These are phyloP conservation scores for Bufo bufo DNA, from an alignment of 2,113 vertebrate genomes.

Conservation along the genomic window DNA sequence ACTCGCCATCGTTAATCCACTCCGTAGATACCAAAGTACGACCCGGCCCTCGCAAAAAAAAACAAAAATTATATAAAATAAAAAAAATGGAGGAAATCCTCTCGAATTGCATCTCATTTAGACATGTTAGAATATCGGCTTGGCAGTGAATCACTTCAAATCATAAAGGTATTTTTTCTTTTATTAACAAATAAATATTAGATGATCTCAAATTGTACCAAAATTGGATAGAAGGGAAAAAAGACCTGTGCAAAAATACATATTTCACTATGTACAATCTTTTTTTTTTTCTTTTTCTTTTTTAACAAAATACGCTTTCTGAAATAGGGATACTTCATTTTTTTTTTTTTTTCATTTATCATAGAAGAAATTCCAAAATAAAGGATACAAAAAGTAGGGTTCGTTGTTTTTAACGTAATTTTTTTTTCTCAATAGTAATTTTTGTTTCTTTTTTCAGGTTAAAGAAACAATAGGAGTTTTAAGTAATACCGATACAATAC, in stretches of 20 bases:
- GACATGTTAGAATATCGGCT: conserved; percentile 87
- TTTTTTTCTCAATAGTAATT: conserved; percentile 78
- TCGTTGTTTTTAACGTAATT: conserved; percentile 57
- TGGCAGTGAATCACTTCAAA: conserved; percentile 99
- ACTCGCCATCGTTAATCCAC: conserved; percentile 60
- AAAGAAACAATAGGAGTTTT: conserved; percentile 84
- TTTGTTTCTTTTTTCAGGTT: conserved; percentile 74
- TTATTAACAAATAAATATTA: conserved; percentile 98
- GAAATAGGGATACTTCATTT: conserved; percentile 97
- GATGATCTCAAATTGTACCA: conserved; percentile 95
- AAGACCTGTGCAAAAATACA: conserved; percentile 99
- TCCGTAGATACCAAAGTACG: conserved; percentile 73
- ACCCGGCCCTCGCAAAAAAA: conserved; percentile 64
- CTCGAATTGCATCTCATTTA: conserved; percentile 69
- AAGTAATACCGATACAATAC: conserved; percentile 62
- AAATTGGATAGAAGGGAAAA: conserved; percentile 94
- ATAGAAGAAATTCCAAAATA: conserved; percentile 86
- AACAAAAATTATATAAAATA: too few species aligned
- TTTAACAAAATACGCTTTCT: conserved; percentile 99
- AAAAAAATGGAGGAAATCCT: conserved; percentile 68
- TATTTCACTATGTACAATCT: conserved; percentile 99
- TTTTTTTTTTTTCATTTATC: conserved; percentile 77
- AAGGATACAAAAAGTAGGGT: conserved; percentile 81
- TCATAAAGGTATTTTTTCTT: conserved; percentile 85
- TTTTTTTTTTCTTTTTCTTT: conserved; percentile 60